Conservation (phyloP, 2,888 invertebrate species). For the Leptinotarsa juncta region DNA sequence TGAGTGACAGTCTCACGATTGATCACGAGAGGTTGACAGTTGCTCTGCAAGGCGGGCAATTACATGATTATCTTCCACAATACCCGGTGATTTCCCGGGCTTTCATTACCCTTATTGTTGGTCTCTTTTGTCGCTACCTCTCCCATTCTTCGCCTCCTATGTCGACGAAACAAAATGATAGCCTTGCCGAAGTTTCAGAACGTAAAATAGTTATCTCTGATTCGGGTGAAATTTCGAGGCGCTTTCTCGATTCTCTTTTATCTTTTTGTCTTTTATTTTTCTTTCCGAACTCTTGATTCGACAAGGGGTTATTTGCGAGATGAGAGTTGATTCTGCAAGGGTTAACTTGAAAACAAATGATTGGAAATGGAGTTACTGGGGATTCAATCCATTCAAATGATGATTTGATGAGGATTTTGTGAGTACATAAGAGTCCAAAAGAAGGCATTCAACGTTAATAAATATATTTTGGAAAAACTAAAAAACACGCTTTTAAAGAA, state of each 20-base stretch:
- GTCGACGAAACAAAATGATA: slow-evolving; percentile 62
- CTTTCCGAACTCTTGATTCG: slow-evolving; percentile 48
- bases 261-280: slow-evolving; percentile 52
- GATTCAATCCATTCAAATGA: background rate
- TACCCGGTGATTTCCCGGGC: slow-evolving; percentile 64
- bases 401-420: background rate
- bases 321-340: slow-evolving; percentile 39
- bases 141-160: slow-evolving; percentile 56
- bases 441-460: background rate
- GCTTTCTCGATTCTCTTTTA: slow-evolving; percentile 48
- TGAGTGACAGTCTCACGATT: slow-evolving; percentile 59
- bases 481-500: too few species aligned
- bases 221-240: slow-evolving; percentile 53
- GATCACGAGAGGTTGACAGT: slow-evolving; percentile 62
- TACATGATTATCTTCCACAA: slow-evolving; percentile 63
- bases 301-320: slow-evolving; percentile 50
- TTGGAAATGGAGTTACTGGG: slow-evolving; percentile 20
- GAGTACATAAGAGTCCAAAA: background rate
- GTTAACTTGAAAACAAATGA: slow-evolving; percentile 30
- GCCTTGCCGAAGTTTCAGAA: slow-evolving; percentile 57
- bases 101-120: slow-evolving; percentile 66
- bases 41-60: slow-evolving; percentile 57
- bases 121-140: slow-evolving; percentile 58
- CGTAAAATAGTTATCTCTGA: slow-evolving; percentile 50
- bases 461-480: too few species aligned